phyloP scores from a whole-genome alignment of 2,888 invertebrate species.

The Siphlonurus alternatus region DNA sequence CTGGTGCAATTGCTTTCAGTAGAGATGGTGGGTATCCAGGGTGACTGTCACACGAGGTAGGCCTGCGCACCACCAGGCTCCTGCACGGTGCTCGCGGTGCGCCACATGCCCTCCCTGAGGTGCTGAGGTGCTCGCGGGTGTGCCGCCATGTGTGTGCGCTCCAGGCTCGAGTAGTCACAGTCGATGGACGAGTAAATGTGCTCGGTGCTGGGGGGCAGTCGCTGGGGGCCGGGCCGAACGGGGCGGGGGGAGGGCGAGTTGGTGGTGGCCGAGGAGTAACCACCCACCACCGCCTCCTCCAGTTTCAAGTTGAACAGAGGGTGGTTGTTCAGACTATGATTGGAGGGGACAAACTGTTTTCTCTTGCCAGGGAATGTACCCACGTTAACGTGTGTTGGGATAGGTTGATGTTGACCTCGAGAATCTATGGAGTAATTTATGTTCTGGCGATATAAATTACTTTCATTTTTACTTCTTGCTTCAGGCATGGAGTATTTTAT shows the following conservation, averaged over 20 bases:
- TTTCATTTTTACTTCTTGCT: conserved; percentile 36
- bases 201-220: neutral
- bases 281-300: neutral
- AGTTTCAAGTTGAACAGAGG: neutral
- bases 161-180: neutral
- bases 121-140: neutral
- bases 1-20: no score
- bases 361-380: neutral
- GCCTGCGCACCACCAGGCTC: neutral
- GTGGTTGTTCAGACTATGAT: neutral
- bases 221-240: neutral
- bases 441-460: neutral
- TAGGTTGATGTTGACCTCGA: conserved; percentile 27
- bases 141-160: neutral
- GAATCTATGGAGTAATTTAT: neutral
- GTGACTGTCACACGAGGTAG: neutral
- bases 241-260: neutral
- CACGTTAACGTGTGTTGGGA: neutral
- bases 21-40: no score
- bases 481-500: conserved; percentile 62
- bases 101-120: neutral
- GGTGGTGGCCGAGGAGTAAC: neutral
- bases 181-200: conserved; percentile 1
- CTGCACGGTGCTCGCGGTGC: neutral
- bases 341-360: neutral